A percentile compares a stretch with the other conserved stretches of the same genome.
phyloP scores from a whole-genome alignment of 2,888 invertebrate genomes.

The Drosophila phalerata region DNA sequence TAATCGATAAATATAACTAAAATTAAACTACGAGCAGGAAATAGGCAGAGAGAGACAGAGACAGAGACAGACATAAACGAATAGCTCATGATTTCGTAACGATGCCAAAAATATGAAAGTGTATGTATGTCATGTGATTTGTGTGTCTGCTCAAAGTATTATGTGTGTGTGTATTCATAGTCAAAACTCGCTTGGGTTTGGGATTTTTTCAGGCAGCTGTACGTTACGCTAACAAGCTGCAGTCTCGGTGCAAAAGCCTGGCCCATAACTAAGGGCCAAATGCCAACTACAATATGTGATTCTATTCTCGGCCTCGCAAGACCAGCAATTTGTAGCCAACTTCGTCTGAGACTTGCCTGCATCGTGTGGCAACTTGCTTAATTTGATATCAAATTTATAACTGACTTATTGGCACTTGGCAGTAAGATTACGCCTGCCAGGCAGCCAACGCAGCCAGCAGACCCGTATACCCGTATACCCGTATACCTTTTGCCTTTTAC shows the following conservation, averaged over 20 bases:
- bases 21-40: constrained; percentile 34
- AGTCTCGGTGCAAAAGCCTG: constrained; percentile 37
- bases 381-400: constrained; percentile 81
- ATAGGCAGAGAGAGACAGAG: constrained; percentile 17
- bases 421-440: constrained; percentile 68
- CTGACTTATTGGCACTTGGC: constrained; percentile 81
- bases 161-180: constrained; percentile 12
- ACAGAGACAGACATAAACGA: not conserved
- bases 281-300: constrained; percentile 55
- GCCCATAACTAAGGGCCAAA: constrained; percentile 44
- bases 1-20: constrained; percentile 73
- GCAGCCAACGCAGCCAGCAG: constrained; percentile 34
- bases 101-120: constrained; percentile 62
- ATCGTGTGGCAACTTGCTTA: constrained; percentile 59
- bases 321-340: constrained; percentile 58
- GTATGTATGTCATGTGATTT: not conserved
- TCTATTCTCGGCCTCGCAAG: constrained; percentile 1
- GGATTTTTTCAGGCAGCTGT: constrained; percentile 27
- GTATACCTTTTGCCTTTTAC: constrained; percentile 4
- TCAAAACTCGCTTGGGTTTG: not conserved
- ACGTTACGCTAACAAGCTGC: constrained; percentile 59
- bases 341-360: constrained; percentile 10
- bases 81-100: constrained; percentile 48
- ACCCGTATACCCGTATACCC: constrained; percentile 1
- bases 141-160: constrained; percentile 3